Evolutionary conservation across 2,797 vertebrate genomes (phyloP).

Genomic region (Danio tinwini): DNA sequence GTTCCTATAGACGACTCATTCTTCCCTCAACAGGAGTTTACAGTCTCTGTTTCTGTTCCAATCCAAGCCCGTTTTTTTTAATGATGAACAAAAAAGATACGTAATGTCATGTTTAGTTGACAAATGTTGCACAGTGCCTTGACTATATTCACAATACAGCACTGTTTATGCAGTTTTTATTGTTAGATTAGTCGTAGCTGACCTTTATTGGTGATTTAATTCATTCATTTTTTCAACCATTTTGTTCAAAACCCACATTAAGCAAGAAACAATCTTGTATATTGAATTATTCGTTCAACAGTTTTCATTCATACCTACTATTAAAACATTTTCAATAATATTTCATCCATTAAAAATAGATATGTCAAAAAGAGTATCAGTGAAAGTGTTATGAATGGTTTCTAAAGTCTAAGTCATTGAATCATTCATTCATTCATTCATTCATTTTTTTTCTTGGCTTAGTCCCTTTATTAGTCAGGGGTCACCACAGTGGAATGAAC

Average conservation of each 20-base stretch:
- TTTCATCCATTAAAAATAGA: too few species aligned
- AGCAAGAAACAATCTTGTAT: neutral
- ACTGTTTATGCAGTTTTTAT: neutral
- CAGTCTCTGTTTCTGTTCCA: slow-evolving; percentile 53
- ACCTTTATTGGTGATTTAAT: neutral
- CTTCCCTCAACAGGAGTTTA: slow-evolving; percentile 63
- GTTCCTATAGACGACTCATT: slow-evolving; percentile 70
- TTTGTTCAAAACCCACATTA: neutral
- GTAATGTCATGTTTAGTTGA: neutral
- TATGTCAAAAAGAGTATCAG: too few species aligned
- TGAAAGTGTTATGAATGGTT: too few species aligned
- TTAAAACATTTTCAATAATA: too few species aligned
- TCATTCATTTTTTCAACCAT: neutral
- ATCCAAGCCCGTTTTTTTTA: neutral
- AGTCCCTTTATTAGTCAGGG: too few species aligned
- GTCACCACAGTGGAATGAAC: too few species aligned
- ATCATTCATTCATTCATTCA: too few species aligned
- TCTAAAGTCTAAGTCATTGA: too few species aligned
- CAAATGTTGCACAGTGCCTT: neutral
- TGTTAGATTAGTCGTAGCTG: neutral
- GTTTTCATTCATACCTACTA: neutral
- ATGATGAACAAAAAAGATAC: neutral
- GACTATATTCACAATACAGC: too few species aligned
- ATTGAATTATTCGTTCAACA: neutral
- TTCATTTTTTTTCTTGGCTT: too few species aligned